Evolutionary conservation across 2,113 vertebrate species (phyloP), one percentile per base, ranked within the genome.

Genomic region (Thamnaconus septentrionalis): DNA sequence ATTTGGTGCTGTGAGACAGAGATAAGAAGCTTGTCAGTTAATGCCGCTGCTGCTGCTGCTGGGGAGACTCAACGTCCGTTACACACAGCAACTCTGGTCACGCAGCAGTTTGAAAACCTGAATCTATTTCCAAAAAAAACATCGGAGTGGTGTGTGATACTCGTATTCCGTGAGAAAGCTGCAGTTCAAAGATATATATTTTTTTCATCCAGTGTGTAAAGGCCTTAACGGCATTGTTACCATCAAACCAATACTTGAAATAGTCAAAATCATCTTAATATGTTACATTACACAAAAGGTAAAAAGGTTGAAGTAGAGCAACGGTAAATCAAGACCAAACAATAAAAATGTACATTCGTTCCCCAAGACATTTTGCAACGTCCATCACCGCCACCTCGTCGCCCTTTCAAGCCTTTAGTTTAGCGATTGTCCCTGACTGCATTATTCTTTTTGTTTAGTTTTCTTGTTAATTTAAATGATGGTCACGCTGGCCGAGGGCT

Each of bases 401-500:
- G 50, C 50, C 7, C n/a, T 7, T 18, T 41, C 64, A n/a, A 39
- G 43, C 43, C 10, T 8, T 58, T 8, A 51, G 54, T 10, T 8
- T 61, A 10, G 56, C 70, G 49, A 64, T 53, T 44, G 40, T 61
- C 12, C 31, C 31, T 51, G 73, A 52, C 63, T 75, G 3, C 18
- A 31, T 31, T 31, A 31, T 31, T 31, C 18, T 31, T 31, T 31
- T 31, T 31, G 18, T 31, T 31, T 31, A 1, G 18, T 31, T 31
- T 31, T 31, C 18, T 31, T 31, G 5, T 31, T n/a, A n/a, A 6
- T 43, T 91, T 85, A 99, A 87, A 99, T 99, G 81, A 99, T 97
- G 64, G 96, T 99, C 68, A 99, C 95, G 1, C 91, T 98, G 11
- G 96, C 92, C 3, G 94, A 91, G 0, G 95, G 90, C 85, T 97